Conservation (phyloP, 2,113 vertebrate species). For the Bagarius yarrelli region DNA sequence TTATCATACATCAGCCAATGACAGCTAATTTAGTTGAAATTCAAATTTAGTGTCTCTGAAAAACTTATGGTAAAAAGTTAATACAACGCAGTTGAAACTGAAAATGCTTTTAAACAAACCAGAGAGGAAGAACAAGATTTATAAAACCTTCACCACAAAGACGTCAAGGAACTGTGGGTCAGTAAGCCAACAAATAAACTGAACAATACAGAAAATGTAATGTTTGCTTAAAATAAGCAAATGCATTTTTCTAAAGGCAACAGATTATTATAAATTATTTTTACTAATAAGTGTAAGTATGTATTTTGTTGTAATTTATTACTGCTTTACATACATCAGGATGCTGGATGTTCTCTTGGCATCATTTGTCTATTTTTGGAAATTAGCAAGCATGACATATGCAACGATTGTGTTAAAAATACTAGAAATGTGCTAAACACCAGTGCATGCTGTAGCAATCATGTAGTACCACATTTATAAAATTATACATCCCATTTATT, state of each 20-base stretch:
- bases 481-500: background rate
- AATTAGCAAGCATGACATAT: background rate
- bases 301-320: background rate
- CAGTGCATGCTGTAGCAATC: background rate
- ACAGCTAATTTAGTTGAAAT: too few relatives aligned
- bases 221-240: background rate
- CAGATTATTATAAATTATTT: too few relatives aligned
- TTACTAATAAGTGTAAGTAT: too few relatives aligned
- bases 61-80: background rate
- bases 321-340: background rate
- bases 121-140: too few relatives aligned
- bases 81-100: background rate
- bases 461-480: background rate
- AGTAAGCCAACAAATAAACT: background rate
- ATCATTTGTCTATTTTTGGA: background rate
- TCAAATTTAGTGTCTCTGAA: background rate
- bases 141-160: background rate
- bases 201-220: background rate
- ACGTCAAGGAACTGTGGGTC: background rate
- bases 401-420: background rate
- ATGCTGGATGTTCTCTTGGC: background rate
- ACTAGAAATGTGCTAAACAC: background rate
- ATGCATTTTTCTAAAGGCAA: background rate
- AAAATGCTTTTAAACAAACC: conserved; percentile 1
- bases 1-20: too few relatives aligned